These are phyloP conservation scores for mouse (Mus musculus) DNA, from an alignment of 2,113 vertebrate species.

Conservation along the genomic window GRCm39 chr2:120811001-120811500, in stretches of 20 bases:
- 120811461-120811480: not conserved
- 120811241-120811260: not conserved
- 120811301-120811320: not conserved
- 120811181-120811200: not conserved
- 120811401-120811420: not conserved
- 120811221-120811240: not conserved
- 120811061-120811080: slow-evolving; percentile 42
- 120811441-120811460: not conserved
- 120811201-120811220: not conserved
- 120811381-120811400: not conserved
- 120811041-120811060: slow-evolving; percentile 20
- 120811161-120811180: not conserved
- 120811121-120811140: slow-evolving; percentile 60
- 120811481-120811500: not conserved
- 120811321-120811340: not conserved
- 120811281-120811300: not conserved
- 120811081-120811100: slow-evolving; percentile 49
- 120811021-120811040: not conserved
- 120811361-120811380: not conserved
- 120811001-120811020: slow-evolving; percentile 79
- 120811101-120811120: slow-evolving; percentile 49
- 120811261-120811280: slow-evolving; percentile 9
- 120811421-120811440: not conserved
- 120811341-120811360: not conserved
- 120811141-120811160: not conserved